Percentiles rank a stretch among this genome's conserved stretches.
Evolutionary conservation across 2,113 vertebrate genomes (phyloP).

Genomic region (Anarhynchus alexandrinus): DNA sequence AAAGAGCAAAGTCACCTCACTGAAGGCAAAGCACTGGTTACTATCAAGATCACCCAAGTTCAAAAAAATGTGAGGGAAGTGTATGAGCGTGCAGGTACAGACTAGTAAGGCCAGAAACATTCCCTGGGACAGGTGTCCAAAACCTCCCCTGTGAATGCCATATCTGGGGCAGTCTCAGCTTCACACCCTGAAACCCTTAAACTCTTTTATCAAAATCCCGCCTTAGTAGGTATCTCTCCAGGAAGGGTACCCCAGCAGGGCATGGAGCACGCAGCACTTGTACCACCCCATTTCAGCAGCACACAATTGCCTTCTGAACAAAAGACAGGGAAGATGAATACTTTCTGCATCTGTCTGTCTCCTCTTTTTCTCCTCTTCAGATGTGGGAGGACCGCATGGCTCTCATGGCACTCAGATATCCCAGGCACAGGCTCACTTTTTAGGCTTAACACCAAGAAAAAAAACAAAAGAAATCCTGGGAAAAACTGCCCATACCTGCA

Average conservation of each 20-base stretch:
- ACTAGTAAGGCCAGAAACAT: neutral
- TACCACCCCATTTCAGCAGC: neutral
- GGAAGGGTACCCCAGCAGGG: neutral
- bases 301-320: neutral
- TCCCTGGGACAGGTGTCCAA: neutral
- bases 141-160: neutral
- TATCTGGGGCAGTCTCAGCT: neutral
- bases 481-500: neutral
- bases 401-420: neutral
- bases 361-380: neutral
- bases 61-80: neutral
- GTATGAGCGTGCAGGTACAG: neutral
- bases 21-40: neutral
- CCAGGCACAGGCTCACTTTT: neutral
- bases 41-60: neutral
- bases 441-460: neutral
- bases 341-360: neutral
- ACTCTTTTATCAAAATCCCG: neutral
- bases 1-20: neutral
- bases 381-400: accelerated
- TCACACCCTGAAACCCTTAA: neutral
- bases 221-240: neutral
- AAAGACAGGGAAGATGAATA: neutral
- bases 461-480: neutral
- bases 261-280: accelerated